Conservation (phyloP, 2,797 vertebrate genomes). For the Leucoraja ocellata region DNA sequence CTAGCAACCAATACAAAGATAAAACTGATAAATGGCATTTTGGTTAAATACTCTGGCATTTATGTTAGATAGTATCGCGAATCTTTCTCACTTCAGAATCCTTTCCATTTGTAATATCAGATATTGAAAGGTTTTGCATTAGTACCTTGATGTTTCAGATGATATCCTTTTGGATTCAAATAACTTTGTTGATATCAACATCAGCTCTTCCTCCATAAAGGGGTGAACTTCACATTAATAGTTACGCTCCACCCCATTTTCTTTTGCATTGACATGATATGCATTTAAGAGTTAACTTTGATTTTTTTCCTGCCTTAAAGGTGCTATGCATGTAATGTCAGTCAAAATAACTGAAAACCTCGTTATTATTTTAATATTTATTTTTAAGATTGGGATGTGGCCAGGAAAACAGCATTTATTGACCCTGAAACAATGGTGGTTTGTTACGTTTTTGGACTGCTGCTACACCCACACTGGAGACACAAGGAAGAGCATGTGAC, state of each 20-base stretch:
- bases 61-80: not conserved
- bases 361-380: too few species aligned
- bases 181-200: not conserved
- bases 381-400: too few species aligned
- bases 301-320: not conserved
- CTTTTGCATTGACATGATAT: not conserved
- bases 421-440: too few species aligned
- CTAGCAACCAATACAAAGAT: not conserved
- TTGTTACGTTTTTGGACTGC: too few species aligned
- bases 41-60: not conserved
- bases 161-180: not conserved
- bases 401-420: too few species aligned
- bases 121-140: conserved; percentile 6
- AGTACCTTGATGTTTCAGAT: not conserved
- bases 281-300: not conserved
- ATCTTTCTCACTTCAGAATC: not conserved
- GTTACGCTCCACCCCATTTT: not conserved
- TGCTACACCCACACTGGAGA: too few species aligned
- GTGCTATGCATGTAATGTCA: too few species aligned
- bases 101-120: conserved; percentile 16
- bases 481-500: too few species aligned
- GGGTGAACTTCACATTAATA: not conserved
- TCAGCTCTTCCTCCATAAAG: not conserved
- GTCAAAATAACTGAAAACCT: too few species aligned
- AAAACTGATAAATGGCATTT: conserved; percentile 22